Base-by-base conservation (phyloP, 2,797 vertebrate genomes). In the Lepus oiostolus region DNA sequence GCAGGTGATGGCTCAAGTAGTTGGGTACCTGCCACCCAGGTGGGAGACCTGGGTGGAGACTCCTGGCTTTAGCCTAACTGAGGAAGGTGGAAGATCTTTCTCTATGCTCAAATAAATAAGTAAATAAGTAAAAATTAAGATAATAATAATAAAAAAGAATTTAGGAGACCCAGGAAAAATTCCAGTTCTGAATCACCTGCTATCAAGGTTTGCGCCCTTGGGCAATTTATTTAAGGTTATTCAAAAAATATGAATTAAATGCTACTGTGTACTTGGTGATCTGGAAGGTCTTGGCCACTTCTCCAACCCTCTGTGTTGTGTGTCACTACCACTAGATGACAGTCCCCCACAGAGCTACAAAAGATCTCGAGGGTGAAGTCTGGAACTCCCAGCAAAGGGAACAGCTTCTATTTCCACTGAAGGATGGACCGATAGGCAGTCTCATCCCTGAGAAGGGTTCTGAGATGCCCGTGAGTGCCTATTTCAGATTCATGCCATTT, bases 401-500 rank as follows among this genome's bases (percentile, higher is more conserved):
- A 79, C 74, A 82, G 58, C 26, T n/a, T 82, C 35, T 71, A n/a
- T 67, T 90, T 91, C 67, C 35, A 38, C 1, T n/a, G 38, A 87
- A 91, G 81, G 74, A 85, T 90, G 54, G 35, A 42, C 24, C 85
- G 54, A 32, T 63, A 65, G 35, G 12, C 62, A 86, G 2, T 30
- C 58, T 24, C 22, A 70, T 77, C 19, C 47, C 38, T 68, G 38
- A 80, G 81, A 87, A 92, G 19, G 21, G 26, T 82, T 95, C 93
- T 67, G 67, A 87, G 81, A 82, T 42, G 24, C 47, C 54, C 42
- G 10, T 32, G 5, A 80, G 26, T 67, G 30, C 67, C 47, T 76
- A 62, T 93, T 90, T 93, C 74, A 95, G 89, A 85, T 67, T 28
- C 47, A 75, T 24, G 22, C 76, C 91, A 72, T 71, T 79, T 88